Conservation (phyloP, 2,888 invertebrate genomes). For the Rhodophaea formosa region DNA sequence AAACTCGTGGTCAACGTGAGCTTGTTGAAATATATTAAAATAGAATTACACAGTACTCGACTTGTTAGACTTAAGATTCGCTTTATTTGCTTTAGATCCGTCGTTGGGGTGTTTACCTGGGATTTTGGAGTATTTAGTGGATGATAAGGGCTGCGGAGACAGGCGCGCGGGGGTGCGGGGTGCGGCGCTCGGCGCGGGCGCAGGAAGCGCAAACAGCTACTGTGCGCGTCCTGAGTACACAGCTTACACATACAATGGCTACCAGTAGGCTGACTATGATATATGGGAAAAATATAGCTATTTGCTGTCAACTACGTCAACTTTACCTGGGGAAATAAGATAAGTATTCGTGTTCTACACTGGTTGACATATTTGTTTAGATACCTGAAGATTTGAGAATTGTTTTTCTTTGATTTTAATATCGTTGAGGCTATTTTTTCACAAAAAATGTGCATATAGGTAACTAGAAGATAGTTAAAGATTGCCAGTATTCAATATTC, state of each 20-base stretch:
- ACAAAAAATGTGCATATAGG: too few species aligned
- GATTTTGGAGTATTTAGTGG: constrained; percentile 65
- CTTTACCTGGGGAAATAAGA: neutral
- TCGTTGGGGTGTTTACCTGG: constrained; percentile 48
- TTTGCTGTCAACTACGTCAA: constrained; percentile 4
- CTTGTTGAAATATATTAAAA: constrained; percentile 53
- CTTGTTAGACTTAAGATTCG: constrained; percentile 20
- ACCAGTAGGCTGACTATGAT: constrained; percentile 39
- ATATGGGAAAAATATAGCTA: constrained; percentile 10
- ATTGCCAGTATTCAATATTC: too few species aligned
- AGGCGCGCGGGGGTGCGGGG: constrained; percentile 22
- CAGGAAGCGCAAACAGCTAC: constrained; percentile 77
- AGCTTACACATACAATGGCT: constrained; percentile 52
- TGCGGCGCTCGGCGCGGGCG: constrained; percentile 45
- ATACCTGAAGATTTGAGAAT: too few species aligned
- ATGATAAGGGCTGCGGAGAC: constrained; percentile 55
- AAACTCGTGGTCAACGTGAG: constrained; percentile 64
- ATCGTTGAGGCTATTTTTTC: too few species aligned
- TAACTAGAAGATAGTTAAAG: too few species aligned
- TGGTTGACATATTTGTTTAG: neutral
- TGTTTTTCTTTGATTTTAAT: too few species aligned
- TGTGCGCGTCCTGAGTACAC: constrained; percentile 73
- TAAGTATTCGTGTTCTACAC: neutral
- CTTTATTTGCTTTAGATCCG: constrained; percentile 26
- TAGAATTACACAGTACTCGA: constrained; percentile 23